Conservation (phyloP, 2,113 vertebrate genomes). For the Peromyscus leucopus region DNA sequence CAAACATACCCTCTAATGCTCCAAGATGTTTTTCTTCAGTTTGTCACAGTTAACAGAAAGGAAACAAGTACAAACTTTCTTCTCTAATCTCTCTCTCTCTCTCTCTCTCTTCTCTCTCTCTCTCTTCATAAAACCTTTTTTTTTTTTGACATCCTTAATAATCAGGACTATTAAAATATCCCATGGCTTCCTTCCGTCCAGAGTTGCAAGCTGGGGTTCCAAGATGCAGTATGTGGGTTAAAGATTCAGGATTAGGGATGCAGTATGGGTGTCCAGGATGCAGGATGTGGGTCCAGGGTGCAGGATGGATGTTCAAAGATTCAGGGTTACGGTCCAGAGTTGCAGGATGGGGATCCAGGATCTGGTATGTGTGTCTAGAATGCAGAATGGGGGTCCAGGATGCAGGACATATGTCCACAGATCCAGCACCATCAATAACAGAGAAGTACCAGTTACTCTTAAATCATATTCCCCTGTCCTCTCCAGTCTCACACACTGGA, state of each 20-base stretch:
- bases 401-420: too few relatives aligned
- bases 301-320: too few relatives aligned
- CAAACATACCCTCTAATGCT: background rate
- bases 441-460: constrained; percentile 16
- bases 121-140: background rate
- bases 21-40: background rate
- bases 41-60: background rate
- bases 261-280: too few relatives aligned
- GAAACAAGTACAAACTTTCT: background rate
- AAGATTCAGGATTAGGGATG: too few relatives aligned
- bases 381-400: too few relatives aligned
- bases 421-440: constrained; percentile 51
- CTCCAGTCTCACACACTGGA: constrained; percentile 51
- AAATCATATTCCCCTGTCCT: constrained; percentile 64
- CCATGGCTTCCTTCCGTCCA: background rate
- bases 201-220: too few relatives aligned
- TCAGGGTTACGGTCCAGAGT: too few relatives aligned
- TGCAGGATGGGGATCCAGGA: too few relatives aligned
- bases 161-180: constrained; percentile 18
- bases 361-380: too few relatives aligned
- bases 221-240: too few relatives aligned
- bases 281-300: too few relatives aligned
- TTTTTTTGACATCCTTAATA: constrained; percentile 42
- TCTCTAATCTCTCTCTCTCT: background rate
- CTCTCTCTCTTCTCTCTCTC: too few relatives aligned